These are phyloP conservation scores for Oconnorella tubifera DNA, from an alignment of 2,888 invertebrate genomes.

Conservation along the genomic window DNA sequence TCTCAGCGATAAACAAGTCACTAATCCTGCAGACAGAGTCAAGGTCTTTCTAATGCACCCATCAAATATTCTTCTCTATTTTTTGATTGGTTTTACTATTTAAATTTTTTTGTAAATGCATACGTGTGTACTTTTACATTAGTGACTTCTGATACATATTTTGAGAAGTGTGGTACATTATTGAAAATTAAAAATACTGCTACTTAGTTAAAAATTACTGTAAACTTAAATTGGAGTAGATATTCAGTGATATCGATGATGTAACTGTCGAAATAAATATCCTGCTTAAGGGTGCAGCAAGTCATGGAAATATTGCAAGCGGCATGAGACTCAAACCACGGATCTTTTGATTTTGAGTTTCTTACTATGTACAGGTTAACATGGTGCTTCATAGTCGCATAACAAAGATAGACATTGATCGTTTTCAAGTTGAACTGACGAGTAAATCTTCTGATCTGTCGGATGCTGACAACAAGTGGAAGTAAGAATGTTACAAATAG, in stretches of 20 bases:
- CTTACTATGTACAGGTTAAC: background rate
- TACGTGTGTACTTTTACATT: background rate
- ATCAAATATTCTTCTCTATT: background rate
- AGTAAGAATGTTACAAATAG: slow-evolving; percentile 58
- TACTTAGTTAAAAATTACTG: no score
- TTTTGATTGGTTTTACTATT: background rate
- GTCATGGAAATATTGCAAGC: no score
- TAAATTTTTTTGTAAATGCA: slow-evolving; percentile 2
- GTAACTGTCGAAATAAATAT: no score
- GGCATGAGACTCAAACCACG: no score
- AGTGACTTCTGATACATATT: background rate
- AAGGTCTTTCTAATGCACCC: slow-evolving; percentile 60
- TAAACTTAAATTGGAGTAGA: no score
- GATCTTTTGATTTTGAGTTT: no score
- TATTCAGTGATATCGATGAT: no score
- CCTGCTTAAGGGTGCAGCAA: no score
- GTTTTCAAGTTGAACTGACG: slow-evolving; percentile 79
- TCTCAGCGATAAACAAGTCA: slow-evolving; percentile 86
- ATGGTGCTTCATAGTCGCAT: slow-evolving; percentile 67
- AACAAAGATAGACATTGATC: slow-evolving; percentile 90
- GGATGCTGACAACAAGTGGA: slow-evolving; percentile 87
- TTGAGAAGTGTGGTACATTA: no score
- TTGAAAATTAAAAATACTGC: no score
- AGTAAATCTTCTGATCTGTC: slow-evolving; percentile 86
- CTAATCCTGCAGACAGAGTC: slow-evolving; percentile 88